phyloP scores from a whole-genome alignment of 2,113 vertebrate species.

The Chionomys nivalis region DNA sequence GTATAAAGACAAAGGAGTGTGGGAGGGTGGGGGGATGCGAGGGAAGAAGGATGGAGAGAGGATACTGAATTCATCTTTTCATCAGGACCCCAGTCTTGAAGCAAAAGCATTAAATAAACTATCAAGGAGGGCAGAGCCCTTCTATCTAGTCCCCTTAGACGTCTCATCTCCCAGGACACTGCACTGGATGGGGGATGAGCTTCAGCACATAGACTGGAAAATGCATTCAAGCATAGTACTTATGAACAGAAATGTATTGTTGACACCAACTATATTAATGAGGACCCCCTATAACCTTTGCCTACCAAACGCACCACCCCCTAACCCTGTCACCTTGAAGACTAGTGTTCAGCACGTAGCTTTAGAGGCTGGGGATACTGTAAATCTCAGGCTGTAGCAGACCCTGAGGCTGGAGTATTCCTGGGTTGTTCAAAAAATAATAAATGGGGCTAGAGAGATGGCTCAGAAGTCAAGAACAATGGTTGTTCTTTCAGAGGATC shows the following conservation, averaged over 20 bases:
- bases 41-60: background rate
- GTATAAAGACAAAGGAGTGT: background rate
- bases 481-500: background rate
- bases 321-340: background rate
- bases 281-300: background rate
- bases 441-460: background rate
- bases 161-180: background rate
- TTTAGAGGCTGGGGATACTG: rapidly evolving
- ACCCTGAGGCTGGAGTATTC: background rate
- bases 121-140: background rate
- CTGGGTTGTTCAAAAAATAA: background rate
- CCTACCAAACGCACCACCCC: background rate
- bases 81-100: background rate
- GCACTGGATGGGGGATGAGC: background rate
- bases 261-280: background rate
- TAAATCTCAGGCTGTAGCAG: background rate
- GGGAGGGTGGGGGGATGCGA: background rate
- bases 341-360: background rate
- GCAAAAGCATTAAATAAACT: background rate
- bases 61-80: background rate
- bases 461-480: background rate
- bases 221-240: background rate
- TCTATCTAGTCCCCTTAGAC: too few species aligned
- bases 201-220: background rate
- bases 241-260: background rate